Base-by-base conservation (phyloP, 1,140 invertebrate genomes). In the Pemphigus obesinymphae region DNA sequence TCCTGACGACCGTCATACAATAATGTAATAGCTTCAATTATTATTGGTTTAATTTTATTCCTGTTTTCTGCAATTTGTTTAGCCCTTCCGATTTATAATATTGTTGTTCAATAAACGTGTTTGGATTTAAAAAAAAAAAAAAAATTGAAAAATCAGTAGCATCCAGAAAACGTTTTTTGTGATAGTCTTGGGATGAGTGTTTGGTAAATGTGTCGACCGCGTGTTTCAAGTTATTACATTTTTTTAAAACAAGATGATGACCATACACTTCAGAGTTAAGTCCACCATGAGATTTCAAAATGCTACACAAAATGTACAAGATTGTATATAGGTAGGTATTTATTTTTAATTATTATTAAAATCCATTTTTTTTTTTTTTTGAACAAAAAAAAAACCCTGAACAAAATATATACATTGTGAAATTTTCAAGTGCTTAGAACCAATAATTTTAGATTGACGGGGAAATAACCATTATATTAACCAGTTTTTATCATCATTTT, bases 101-200 rank as follows among this genome's bases (percentile, higher is more conserved):
- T 66, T 66, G 31, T 66, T 66, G 63, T 3, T 72, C 68, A 72
- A 72, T 72, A 45, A 40, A 72, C 40, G 37, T 43, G n/a, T 4
- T 72, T 45, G 23, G 40, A 26, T 72, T 72, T 72, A 10, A 26
- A 45, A 72, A 72, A 72, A 72, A 10, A 26, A 45, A 72, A 72
- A 72, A 72, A n/a, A 0, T 72, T 72, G 40, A 72, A 72, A 45
- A 72, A 45, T 72, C 7, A 72, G 34, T 45, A 72, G 68, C 68
- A 72, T 72, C 68, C 45, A 72, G 68, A 45, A 72, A 4, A 72
- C 68, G 45, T 29, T 72, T 72, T 37, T 66, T 37, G 20, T 66
- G 5, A 40, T 66, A 37, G n/a, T 66, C 63, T 72, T 45, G 11
- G n/a, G 68, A 43, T 29, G 68, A 72, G 40, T 72, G 40, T 48